Evolutionary conservation across 2,888 invertebrate genomes (phyloP), one percentile per base, ranked within the genome.

Genomic region (Dyspetes luteomarginatus): DNA sequence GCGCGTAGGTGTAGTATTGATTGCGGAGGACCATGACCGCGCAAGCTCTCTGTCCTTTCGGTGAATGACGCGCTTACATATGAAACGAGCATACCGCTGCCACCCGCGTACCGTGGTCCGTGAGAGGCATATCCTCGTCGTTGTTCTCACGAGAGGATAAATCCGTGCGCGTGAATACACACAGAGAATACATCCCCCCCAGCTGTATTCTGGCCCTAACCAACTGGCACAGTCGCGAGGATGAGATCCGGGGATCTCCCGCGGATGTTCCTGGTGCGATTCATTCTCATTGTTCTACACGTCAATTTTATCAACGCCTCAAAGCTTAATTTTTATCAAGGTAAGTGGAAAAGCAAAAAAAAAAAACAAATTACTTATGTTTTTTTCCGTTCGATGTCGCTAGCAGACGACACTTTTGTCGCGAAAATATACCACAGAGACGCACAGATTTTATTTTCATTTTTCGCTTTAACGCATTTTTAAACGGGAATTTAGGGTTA

Each of bases 1-100:
- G 62, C 75, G 75, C 52, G 67, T 72, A 73, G 73, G 75, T 71
- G 75, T 65, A 83, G 85, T 88, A 88, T 88, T 86, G 88, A 88
- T 88, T 87, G 83, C 76, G 79, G 36, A 71, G 78, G 83, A 83
- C 84, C 84, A 82, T 76, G 85, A 84, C 82, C 89, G 90, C 91
- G 90, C 90, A 90, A 89, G 86, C 89, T 90, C 89, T 78, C 77
- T 83, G 30, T 15, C 48, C 56, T 72, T 60, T 73, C 78, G 87
- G 90, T 90, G 89, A 89, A 89, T 87, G 90, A 89, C 89, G 88
- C 86, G 88, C 86, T 87, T 85, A 86, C 88, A 87, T 89, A 89
- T 87, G 86, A 88, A 88, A 86, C 85, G 78, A 73, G n/a, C n/a
- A n/a, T n/a, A n/a, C n/a, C n/a, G n/a, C n/a, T n/a, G n/a, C 62